Base-by-base conservation (phyloP, 1,140 invertebrate species). In the Sarcophaga peregrina region DNA sequence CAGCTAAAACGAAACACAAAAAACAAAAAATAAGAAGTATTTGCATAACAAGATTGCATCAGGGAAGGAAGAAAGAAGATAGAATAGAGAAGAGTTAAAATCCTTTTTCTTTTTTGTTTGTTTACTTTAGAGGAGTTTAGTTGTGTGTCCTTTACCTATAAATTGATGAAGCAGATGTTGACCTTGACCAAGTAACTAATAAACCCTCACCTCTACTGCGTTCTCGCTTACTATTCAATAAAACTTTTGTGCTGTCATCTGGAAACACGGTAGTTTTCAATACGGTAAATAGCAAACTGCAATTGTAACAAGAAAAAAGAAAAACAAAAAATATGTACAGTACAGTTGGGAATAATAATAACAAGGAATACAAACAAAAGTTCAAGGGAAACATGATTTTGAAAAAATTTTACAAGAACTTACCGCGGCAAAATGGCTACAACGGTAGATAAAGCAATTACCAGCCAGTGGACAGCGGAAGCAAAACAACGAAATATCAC, bases 391-490 rank as follows among this genome's bases (percentile, higher is more conserved):
- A 54, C 37, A 20, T 2, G n/a, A 54, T 45, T 47, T 76, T 81
- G n/a, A 45, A 62, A 8, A 20, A 75, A 10, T 15, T 25, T n/a
- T n/a, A 54, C 48, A 37, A 50, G 48, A 9, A 86, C 85, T 91
- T 93, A 98, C 97, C 97, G 96, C 58, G 97, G 97, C 85, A 97
- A 91, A 48, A 98, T 91, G 73, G 96, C 95, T 37, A 96, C 91
- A 25, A 97, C 94, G 48, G 94, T 93, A 68, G 95, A 94, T 72
- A 98, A 89, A 50, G 95, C 83, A 52, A 97, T 93, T 50, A 95
- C 93, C 25, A 97, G 92, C 95, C 96, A 98, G 92, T 96, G 97
- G 11, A 93, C 91, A 5, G 94, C 92, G 82, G 95, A 94, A 52
- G 90, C 90, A 85, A 98, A 92, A 37, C 96, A 94, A 87, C 94